Evolutionary conservation across 2,888 invertebrate genomes (phyloP).

Genomic region (Noctua comes): DNA sequence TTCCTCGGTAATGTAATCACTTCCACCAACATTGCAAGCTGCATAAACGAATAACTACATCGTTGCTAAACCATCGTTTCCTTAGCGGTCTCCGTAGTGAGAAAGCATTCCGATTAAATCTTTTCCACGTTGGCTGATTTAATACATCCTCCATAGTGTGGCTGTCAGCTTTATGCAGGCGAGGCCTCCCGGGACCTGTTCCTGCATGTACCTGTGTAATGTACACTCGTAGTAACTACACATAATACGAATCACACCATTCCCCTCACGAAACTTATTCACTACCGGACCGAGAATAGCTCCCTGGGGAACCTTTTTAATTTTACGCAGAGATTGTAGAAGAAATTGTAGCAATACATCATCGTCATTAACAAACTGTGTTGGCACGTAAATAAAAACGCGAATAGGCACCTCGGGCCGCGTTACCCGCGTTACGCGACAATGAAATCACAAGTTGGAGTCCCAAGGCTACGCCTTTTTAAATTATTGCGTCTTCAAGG

Average conservation of each 20-base stretch:
- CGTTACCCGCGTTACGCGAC: slow-evolving; percentile 64
- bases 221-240: slow-evolving; percentile 30
- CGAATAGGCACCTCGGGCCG: slow-evolving; percentile 67
- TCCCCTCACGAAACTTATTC: slow-evolving; percentile 41
- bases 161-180: slow-evolving; percentile 52
- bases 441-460: slow-evolving; percentile 69
- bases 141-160: slow-evolving; percentile 61
- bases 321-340: slow-evolving; percentile 55
- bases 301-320: slow-evolving; percentile 62
- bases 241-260: slow-evolving; percentile 38
- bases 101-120: slow-evolving; percentile 63
- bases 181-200: slow-evolving; percentile 51
- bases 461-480: slow-evolving; percentile 74
- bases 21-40: slow-evolving; percentile 36
- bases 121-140: slow-evolving; percentile 61
- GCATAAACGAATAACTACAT: slow-evolving; percentile 39
- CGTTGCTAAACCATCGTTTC: slow-evolving; percentile 37
- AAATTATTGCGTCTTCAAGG: slow-evolving; percentile 85
- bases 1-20: slow-evolving; percentile 29
- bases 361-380: slow-evolving; percentile 65
- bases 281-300: slow-evolving; percentile 43
- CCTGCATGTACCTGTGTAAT: slow-evolving; percentile 37
- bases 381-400: slow-evolving; percentile 64
- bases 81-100: slow-evolving; percentile 34
- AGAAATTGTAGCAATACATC: slow-evolving; percentile 62